Conservation (phyloP, 1,140 invertebrate species). For the Archivesica marissinica region DNA sequence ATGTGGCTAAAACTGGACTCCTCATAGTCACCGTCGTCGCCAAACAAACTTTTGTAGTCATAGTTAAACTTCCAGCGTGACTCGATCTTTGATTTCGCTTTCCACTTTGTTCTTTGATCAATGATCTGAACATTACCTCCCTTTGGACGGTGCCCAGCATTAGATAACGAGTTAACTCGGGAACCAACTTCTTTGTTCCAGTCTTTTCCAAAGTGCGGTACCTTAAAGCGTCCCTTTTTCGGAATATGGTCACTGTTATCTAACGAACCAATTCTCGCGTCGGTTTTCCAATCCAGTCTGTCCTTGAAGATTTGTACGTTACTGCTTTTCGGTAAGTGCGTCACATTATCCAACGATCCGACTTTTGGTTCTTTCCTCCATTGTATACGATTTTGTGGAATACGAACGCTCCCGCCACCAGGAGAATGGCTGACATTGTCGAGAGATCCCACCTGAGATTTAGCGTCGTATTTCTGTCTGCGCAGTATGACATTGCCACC, state of each 20-base stretch:
- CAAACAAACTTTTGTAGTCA: constrained; percentile 59
- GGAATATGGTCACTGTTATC: constrained; percentile 87
- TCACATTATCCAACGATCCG: constrained; percentile 54
- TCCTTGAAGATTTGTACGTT: constrained; percentile 68
- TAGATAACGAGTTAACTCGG: constrained; percentile 71
- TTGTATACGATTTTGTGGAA: constrained; percentile 63
- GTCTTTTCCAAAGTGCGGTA: constrained; percentile 46
- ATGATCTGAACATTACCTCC: constrained; percentile 74
- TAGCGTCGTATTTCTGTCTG: constrained; percentile 42
- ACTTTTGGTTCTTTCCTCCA: constrained; percentile 68
- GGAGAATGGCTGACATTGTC: constrained; percentile 71
- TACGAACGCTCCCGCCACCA: constrained; percentile 69
- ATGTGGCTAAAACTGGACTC: constrained; percentile 7
- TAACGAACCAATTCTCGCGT: constrained; percentile 96
- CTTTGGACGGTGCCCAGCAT: constrained; percentile 70
- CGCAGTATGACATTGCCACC: constrained; percentile 51
- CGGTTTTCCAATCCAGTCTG: constrained; percentile 62
- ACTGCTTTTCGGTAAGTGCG: constrained; percentile 51
- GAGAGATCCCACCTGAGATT: constrained; percentile 73
- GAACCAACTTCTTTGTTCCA: constrained; percentile 50
- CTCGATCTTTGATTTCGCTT: constrained; percentile 73
- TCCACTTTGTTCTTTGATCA: constrained; percentile 71
- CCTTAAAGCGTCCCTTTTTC: constrained; percentile 27
- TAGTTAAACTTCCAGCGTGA: constrained; percentile 60
- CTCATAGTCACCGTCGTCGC: constrained; percentile 24